A percentile compares a stretch with the other conserved stretches of the same genome.
These are phyloP conservation scores for Sphaeridia pumilis DNA, from an alignment of 2,888 invertebrate genomes.

Conservation along the genomic window DNA sequence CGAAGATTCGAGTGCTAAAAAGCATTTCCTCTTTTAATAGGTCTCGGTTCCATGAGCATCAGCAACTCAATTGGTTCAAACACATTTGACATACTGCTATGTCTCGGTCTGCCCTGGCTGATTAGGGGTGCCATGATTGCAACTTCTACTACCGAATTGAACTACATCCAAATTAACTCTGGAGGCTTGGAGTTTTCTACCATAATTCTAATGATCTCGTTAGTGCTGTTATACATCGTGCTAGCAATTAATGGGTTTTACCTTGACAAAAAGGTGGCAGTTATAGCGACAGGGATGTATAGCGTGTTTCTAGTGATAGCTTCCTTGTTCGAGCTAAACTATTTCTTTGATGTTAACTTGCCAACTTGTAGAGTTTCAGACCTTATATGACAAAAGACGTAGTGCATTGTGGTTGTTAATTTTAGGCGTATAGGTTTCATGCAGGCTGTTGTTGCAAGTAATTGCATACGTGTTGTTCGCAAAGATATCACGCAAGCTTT, in stretches of 20 bases:
- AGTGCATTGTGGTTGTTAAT: too few relatives aligned
- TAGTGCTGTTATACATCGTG: slow-evolving; percentile 69
- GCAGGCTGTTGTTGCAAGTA: not conserved
- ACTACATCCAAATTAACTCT: slow-evolving; percentile 77
- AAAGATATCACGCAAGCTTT: too few relatives aligned
- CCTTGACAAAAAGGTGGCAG: slow-evolving; percentile 68
- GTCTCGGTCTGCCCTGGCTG: slow-evolving; percentile 76
- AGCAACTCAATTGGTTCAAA: slow-evolving; percentile 84
- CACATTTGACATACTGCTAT: slow-evolving; percentile 76
- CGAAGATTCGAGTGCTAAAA: not conserved
- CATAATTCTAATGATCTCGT: slow-evolving; percentile 72
- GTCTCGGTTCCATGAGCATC: slow-evolving; percentile 81
- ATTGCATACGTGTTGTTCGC: too few relatives aligned
- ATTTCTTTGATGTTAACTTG: slow-evolving; percentile 80
- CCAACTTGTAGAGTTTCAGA: slow-evolving; percentile 54
- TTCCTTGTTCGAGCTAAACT: slow-evolving; percentile 81
- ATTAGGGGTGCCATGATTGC: slow-evolving; percentile 75
- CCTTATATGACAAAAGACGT: not conserved
- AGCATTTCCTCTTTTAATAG: slow-evolving; percentile 40
- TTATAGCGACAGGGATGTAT: slow-evolving; percentile 75
- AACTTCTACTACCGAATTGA: slow-evolving; percentile 53
- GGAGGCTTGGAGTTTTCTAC: slow-evolving; percentile 83
- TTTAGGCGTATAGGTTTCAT: not conserved
- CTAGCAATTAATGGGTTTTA: slow-evolving; percentile 78
- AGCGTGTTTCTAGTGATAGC: slow-evolving; percentile 74